Percentiles rank a stretch among this genome's conserved stretches.
Conservation (phyloP, 2,797 vertebrate species). For the Liasis olivaceus region DNA sequence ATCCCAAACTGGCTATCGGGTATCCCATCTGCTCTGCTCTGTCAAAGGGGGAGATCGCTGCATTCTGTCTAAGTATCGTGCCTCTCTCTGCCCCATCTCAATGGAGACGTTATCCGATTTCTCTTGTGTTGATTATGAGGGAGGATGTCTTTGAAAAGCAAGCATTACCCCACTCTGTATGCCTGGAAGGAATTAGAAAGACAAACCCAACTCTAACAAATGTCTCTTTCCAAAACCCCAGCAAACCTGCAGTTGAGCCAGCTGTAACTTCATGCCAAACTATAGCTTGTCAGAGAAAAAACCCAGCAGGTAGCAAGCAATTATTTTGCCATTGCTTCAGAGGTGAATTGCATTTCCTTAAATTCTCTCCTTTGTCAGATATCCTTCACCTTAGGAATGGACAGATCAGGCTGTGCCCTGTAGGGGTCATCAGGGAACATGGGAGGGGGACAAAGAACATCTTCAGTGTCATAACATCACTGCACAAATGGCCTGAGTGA, state of each 20-base stretch:
- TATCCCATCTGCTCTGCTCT: not conserved
- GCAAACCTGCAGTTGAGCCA: not conserved
- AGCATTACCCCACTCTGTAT: not conserved
- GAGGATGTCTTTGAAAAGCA: not conserved
- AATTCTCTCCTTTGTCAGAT: not conserved
- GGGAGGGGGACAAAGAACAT: not conserved
- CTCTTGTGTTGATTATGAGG: not conserved
- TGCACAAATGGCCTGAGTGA: not conserved
- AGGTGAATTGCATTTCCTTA: not conserved
- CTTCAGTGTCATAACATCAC: not conserved
- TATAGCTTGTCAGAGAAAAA: not conserved
- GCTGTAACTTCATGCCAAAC: constrained; percentile 2
- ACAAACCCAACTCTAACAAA: not conserved
- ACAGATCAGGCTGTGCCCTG: not conserved
- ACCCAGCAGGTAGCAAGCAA: not conserved
- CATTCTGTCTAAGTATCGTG: no score
- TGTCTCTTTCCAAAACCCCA: constrained; percentile 2
- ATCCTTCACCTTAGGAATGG: not conserved
- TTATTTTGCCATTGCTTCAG: not conserved
- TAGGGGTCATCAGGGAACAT: not conserved
- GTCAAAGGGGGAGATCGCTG: not conserved
- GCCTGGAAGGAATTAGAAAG: not conserved
- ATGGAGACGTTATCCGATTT: not conserved
- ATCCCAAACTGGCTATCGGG: no score
- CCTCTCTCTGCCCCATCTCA: not conserved